These are phyloP conservation scores for Crossocerus cetratus DNA, from an alignment of 2,888 invertebrate species.

Conservation along the genomic window DNA sequence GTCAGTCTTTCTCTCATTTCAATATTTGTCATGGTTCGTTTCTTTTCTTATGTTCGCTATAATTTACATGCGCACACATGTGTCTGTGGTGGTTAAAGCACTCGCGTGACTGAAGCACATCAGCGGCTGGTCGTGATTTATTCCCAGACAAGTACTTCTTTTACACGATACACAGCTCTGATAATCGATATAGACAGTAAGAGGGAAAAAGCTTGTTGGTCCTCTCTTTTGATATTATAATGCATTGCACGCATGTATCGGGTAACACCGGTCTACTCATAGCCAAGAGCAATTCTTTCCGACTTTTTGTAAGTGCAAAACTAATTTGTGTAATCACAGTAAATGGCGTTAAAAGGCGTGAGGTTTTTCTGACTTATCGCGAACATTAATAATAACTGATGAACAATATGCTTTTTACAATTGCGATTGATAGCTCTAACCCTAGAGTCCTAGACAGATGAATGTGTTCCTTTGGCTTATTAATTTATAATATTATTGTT, in stretches of 20 bases:
- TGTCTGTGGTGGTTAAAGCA: conserved; percentile 56
- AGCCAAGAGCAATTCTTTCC: conserved; percentile 18
- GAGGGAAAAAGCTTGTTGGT: conserved; percentile 48
- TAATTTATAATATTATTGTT: conserved; percentile 58
- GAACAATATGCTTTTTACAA: conserved; percentile 37
- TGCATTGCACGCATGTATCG: background rate
- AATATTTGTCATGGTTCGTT: conserved; percentile 71
- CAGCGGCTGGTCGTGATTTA: conserved; percentile 20
- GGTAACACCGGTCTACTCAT: conserved; percentile 25
- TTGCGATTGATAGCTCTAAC: conserved; percentile 28
- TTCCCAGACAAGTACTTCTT: conserved; percentile 18
- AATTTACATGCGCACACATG: conserved; percentile 41
- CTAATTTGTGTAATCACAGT: conserved; percentile 31
- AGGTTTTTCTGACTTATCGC: conserved; percentile 22
- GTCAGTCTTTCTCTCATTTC: conserved; percentile 75
- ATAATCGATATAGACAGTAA: conserved; percentile 31
- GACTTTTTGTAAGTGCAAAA: conserved; percentile 28
- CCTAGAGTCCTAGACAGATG: conserved; percentile 31
- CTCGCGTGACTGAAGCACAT: conserved; percentile 36
- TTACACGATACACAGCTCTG: conserved; percentile 23
- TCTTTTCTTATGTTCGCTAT: conserved; percentile 39
- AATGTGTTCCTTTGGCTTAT: conserved; percentile 33
- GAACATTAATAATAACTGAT: conserved; percentile 39
- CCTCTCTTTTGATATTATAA: conserved; percentile 45
- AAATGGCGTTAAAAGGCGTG: conserved; percentile 34